Conservation (phyloP, 2,113 vertebrate genomes). For the Lanius collurio region DNA sequence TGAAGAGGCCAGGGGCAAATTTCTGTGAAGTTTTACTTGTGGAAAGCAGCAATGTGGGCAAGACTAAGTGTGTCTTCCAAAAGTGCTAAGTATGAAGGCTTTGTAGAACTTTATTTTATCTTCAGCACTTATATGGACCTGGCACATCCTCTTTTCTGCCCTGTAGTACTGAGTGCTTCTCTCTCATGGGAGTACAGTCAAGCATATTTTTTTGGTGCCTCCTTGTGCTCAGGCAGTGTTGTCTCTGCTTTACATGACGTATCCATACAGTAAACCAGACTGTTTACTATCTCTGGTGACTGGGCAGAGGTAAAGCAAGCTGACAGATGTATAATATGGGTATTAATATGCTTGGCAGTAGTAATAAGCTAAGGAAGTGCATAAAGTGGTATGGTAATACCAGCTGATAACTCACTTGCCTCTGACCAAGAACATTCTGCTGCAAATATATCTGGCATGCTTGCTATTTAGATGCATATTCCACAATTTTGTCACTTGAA, state of each 20-base stretch:
- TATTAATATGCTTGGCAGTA: background rate
- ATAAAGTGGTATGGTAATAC: background rate
- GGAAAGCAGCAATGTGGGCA: background rate
- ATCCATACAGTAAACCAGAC: background rate
- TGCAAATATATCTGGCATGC: background rate
- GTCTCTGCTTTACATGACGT: background rate
- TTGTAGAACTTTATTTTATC: background rate
- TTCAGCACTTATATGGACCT: background rate
- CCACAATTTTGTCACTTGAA: background rate
- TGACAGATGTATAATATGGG: background rate
- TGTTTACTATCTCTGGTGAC: background rate
- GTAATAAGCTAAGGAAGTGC: background rate
- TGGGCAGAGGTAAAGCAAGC: background rate
- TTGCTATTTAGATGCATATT: background rate
- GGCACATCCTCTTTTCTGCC: background rate
- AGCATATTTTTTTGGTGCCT: background rate
- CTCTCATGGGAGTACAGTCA: background rate
- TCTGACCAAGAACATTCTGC: background rate
- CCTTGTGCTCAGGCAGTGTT: background rate
- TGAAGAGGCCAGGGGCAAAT: background rate
- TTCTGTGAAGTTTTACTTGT: background rate
- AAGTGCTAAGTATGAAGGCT: background rate
- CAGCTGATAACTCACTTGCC: background rate
- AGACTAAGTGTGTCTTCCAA: background rate
- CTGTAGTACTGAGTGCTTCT: background rate